Percentiles rank a stretch among this genome's conserved stretches.
Evolutionary conservation across 2,888 invertebrate species (phyloP).

Genomic region (Lithophane socia): DNA sequence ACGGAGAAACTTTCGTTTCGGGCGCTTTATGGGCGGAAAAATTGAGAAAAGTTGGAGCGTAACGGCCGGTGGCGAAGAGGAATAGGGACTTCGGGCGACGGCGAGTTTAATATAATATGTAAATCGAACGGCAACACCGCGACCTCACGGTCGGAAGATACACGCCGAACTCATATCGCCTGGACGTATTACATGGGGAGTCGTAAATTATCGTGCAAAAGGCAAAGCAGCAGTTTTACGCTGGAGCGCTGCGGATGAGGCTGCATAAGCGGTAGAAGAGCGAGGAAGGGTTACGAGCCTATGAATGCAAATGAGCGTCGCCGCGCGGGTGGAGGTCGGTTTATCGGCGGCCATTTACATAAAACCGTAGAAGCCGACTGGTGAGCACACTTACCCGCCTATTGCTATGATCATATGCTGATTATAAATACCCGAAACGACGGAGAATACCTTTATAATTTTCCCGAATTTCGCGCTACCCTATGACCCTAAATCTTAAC

Average conservation of each 20-base stretch:
- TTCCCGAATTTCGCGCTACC: slow-evolving; percentile 39
- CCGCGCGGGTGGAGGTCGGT: slow-evolving; percentile 83
- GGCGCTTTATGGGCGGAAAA: slow-evolving; percentile 90
- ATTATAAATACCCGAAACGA: slow-evolving; percentile 78
- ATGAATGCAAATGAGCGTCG: slow-evolving; percentile 90
- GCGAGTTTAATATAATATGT: slow-evolving; percentile 90
- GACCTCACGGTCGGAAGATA: slow-evolving; percentile 84
- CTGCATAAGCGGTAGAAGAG: slow-evolving; percentile 82
- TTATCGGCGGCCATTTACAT: slow-evolving; percentile 88
- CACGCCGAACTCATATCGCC: slow-evolving; percentile 86
- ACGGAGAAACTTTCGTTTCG: slow-evolving; percentile 87
- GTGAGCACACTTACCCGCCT: slow-evolving; percentile 80
- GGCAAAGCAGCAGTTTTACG: slow-evolving; percentile 87
- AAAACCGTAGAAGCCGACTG: slow-evolving; percentile 83
- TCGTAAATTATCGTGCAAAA: slow-evolving; percentile 89
- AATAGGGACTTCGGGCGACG: slow-evolving; percentile 80
- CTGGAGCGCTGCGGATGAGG: slow-evolving; percentile 77
- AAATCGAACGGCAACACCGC: slow-evolving; percentile 87
- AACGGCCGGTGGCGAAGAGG: slow-evolving; percentile 88
- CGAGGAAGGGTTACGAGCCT: slow-evolving; percentile 89
- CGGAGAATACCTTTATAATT: slow-evolving; percentile 67
- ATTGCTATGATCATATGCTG: slow-evolving; percentile 79
- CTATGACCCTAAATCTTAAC: slow-evolving; percentile 48
- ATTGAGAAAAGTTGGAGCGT: slow-evolving; percentile 90
- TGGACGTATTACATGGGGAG: slow-evolving; percentile 88